Evolutionary conservation across 2,113 vertebrate genomes (phyloP).

Genomic region (Ivindomyrus marchei): DNA sequence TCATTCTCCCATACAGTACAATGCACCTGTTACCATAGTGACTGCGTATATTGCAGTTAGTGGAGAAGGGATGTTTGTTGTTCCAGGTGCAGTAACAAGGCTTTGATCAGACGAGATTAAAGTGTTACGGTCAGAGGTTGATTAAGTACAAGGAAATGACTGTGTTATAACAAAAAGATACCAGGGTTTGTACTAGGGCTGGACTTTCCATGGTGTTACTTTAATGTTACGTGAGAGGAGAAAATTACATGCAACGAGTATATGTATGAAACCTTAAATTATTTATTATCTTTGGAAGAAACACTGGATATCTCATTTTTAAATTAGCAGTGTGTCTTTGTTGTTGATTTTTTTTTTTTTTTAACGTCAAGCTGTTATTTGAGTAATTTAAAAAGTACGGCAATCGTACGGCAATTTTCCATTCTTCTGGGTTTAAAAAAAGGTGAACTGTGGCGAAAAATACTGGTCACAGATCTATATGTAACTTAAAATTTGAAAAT

Average conservation of each 20-base stretch:
- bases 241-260: background rate
- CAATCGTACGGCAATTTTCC: background rate
- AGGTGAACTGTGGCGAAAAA: background rate
- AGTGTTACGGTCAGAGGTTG: constrained; percentile 1
- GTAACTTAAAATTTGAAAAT: background rate
- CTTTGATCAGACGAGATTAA: background rate
- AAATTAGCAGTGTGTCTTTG: background rate
- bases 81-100: background rate
- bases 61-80: background rate
- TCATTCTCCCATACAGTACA: background rate
- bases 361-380: background rate
- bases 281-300: background rate
- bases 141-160: constrained; percentile 2
- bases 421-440: background rate
- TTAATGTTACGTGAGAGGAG: background rate
- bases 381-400: background rate
- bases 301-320: background rate
- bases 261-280: background rate
- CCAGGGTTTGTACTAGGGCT: background rate
- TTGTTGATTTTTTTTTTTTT: background rate
- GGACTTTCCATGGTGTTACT: background rate
- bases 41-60: background rate
- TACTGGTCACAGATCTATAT: background rate
- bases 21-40: constrained; percentile 5
- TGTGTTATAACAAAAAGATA: background rate